Conservation (phyloP, 2,113 vertebrate genomes). For the Crotalus helleri region DNA sequence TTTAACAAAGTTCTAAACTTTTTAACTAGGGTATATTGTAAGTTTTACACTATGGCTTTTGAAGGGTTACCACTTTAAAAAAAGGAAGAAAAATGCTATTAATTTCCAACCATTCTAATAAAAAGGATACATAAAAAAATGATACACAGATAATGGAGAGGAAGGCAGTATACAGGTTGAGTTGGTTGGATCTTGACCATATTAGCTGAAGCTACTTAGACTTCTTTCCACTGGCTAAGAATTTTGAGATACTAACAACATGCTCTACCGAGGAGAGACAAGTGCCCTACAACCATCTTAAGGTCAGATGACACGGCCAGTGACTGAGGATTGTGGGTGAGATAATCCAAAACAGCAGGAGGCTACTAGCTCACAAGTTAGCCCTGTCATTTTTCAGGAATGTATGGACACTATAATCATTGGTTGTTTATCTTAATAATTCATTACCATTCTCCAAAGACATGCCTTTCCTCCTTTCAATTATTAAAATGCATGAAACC, state of each 20-base stretch:
- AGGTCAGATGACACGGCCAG: not conserved
- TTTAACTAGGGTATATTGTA: not conserved
- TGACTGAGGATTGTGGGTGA: not conserved
- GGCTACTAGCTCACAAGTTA: not conserved
- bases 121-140: not conserved
- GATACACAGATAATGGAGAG: not conserved
- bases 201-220: not conserved
- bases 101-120: not conserved
- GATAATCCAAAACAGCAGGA: not conserved
- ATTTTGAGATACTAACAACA: not conserved
- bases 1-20: not conserved
- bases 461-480: not conserved
- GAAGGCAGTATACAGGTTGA: not conserved
- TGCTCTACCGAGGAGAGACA: not conserved
- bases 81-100: not conserved
- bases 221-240: not conserved
- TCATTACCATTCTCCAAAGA: not conserved
- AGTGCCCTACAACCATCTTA: not conserved
- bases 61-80: not conserved
- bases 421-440: not conserved
- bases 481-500: not conserved
- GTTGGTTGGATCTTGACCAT: not conserved
- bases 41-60: not conserved
- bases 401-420: not conserved
- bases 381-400: not conserved